Base-by-base conservation (phyloP, 1,140 invertebrate genomes). In the Penaeus vannamei region DNA sequence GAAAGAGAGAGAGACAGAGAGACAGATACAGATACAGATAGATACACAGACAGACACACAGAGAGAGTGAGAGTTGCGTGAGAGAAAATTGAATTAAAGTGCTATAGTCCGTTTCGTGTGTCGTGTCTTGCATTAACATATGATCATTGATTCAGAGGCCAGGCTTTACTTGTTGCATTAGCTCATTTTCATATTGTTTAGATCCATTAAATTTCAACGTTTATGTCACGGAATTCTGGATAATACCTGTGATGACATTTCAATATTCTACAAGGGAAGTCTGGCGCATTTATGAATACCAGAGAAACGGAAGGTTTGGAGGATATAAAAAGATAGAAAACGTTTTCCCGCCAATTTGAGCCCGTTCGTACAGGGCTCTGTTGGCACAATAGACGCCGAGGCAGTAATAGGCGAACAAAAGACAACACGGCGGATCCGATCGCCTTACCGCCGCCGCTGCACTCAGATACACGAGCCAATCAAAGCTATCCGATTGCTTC, bases 371-470 rank as follows among this genome's bases (percentile, higher is more conserved):
- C 85, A 76, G 59, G 14, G 42, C 72, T 59, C 23, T 79, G 85
- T 79, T 85, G 69, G 85, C 85, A 86, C 85, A 86, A 86, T 86
- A 86, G 85, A 86, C 60, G 85, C 46, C 60, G 72, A 62, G 72
- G 76, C 85, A 79, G 72, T 79, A 86, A 86, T 86, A 86, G 85
- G 76, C 85, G 72, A 86, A 86, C 85, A 86, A 86, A 86, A 86
- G 85, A 79, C 62, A 60, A 86, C 72, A 64, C 85, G 59, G 61
- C 60, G 85, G 60, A 86, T 86, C 72, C 60, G 85, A 86, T 86
- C 85, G 85, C 76, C 85, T 86, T 86, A 79, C 85, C 46, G 8
- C 85, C 72, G 85, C 72, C 72, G 64, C 83, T 26, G 83, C 61
- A 60, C 85, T 81, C 59, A 62, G 69, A 79, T 59, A 80, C 87